Conservation (phyloP, 2,888 invertebrate genomes). For the Athalia circularis region DNA sequence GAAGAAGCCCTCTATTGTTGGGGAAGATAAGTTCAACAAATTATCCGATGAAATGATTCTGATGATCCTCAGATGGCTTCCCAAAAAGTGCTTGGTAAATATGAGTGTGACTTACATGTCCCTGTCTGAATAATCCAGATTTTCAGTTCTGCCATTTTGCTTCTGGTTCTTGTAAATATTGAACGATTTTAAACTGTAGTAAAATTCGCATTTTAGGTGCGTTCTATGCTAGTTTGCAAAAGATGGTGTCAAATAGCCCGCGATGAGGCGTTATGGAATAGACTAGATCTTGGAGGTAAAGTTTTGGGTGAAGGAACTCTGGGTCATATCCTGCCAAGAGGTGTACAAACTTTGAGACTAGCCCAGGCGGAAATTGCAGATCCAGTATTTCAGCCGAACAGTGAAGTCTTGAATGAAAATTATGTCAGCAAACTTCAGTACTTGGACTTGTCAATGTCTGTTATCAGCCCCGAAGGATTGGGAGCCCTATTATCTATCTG, state of each 20-base stretch:
- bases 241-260: conserved; percentile 87
- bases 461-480: conserved; percentile 79
- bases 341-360: conserved; percentile 85
- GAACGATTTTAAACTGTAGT: too few species aligned
- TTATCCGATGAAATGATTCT: conserved; percentile 93
- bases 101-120: conserved; percentile 44
- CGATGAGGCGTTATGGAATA: conserved; percentile 91
- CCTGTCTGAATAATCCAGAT: conserved; percentile 54
- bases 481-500: conserved; percentile 81
- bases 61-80: conserved; percentile 88
- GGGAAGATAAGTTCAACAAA: conserved; percentile 81
- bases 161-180: too few species aligned
- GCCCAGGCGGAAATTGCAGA: conserved; percentile 85
- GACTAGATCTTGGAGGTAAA: conserved; percentile 86
- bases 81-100: conserved; percentile 86
- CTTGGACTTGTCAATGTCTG: conserved; percentile 90
- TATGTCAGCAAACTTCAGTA: conserved; percentile 82
- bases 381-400: conserved; percentile 75
- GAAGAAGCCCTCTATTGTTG: conserved; percentile 70
- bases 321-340: conserved; percentile 85
- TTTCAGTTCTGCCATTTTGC: too few species aligned
- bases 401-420: conserved; percentile 68
- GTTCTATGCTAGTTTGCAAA: conserved; percentile 76
- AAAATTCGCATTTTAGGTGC: conserved; percentile 61
- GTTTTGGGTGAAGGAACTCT: conserved; percentile 82